Percentiles rank a stretch among this genome's conserved stretches.
Conservation (phyloP, 2,113 vertebrate species). For the Ailuropoda melanoleuca region DNA sequence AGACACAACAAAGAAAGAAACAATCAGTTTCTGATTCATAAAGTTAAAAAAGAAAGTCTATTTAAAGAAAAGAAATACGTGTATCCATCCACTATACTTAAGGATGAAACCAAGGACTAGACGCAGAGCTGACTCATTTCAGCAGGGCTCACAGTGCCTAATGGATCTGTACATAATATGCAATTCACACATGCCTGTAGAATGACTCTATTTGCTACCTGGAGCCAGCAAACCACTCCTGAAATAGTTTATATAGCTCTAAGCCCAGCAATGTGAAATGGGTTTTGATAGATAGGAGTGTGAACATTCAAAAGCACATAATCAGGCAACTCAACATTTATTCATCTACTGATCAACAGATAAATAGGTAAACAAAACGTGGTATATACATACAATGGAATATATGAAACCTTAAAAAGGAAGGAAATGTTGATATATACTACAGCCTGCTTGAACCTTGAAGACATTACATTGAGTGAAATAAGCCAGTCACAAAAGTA, state of each 20-base stretch:
- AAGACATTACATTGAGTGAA: neutral
- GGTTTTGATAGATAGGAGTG: neutral
- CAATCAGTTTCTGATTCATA: neutral
- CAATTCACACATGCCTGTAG: neutral
- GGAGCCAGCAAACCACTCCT: neutral
- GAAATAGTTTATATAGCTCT: neutral
- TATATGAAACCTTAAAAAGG: neutral
- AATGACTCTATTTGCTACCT: neutral
- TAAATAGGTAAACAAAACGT: neutral
- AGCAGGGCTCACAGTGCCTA: neutral
- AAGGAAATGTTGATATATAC: neutral
- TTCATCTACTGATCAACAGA: neutral
- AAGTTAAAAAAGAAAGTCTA: neutral
- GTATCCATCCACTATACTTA: neutral
- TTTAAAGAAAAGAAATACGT: neutral
- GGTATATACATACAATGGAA: neutral
- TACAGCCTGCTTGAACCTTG: neutral
- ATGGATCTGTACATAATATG: neutral
- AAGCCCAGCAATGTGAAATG: neutral
- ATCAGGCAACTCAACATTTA: neutral
- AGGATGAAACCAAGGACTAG: neutral
- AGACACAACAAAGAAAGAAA: neutral
- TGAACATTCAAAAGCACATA: neutral
- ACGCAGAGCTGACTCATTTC: neutral
- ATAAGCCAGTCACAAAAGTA: neutral